These are phyloP conservation scores for Ceratotherium simum DNA, from an alignment of 2,113 vertebrate genomes.

Conservation along the genomic window DNA sequence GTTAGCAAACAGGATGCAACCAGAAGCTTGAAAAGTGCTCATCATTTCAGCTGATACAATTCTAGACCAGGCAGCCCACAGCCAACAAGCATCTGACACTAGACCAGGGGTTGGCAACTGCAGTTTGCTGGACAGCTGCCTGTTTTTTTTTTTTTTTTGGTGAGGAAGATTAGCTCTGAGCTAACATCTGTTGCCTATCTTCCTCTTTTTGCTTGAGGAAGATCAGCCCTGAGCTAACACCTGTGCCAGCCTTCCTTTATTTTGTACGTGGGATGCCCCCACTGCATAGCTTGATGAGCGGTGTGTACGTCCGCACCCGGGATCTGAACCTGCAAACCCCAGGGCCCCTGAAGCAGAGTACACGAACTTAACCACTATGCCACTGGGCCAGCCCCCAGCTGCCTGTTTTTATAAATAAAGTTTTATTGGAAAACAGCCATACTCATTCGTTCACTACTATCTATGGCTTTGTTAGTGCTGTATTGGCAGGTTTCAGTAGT, in stretches of 20 bases:
- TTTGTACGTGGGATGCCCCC: too few relatives aligned
- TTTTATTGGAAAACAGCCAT: conserved; percentile 16
- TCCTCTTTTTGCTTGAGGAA: too few relatives aligned
- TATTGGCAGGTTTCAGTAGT: background rate
- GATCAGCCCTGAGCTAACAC: too few relatives aligned
- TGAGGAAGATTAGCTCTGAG: too few relatives aligned
- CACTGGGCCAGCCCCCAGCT: background rate
- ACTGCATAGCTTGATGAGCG: too few relatives aligned
- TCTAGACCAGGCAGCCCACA: background rate
- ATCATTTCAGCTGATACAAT: background rate
- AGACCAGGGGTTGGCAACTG: background rate
- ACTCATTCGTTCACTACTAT: background rate
- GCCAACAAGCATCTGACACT: background rate
- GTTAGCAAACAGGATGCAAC: background rate
- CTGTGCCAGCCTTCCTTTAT: too few relatives aligned
- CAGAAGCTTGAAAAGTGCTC: background rate
- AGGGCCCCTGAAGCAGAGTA: too few relatives aligned
- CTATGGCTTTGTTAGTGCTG: background rate
- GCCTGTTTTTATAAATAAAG: conserved; percentile 5
- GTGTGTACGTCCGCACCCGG: too few relatives aligned
- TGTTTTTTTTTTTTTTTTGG: background rate
- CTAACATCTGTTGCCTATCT: too few relatives aligned
- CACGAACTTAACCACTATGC: too few relatives aligned
- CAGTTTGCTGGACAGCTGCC: background rate
- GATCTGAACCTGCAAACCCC: too few relatives aligned